Conservation (phyloP, 2,113 vertebrate genomes). For the Ciconia maguari region DNA sequence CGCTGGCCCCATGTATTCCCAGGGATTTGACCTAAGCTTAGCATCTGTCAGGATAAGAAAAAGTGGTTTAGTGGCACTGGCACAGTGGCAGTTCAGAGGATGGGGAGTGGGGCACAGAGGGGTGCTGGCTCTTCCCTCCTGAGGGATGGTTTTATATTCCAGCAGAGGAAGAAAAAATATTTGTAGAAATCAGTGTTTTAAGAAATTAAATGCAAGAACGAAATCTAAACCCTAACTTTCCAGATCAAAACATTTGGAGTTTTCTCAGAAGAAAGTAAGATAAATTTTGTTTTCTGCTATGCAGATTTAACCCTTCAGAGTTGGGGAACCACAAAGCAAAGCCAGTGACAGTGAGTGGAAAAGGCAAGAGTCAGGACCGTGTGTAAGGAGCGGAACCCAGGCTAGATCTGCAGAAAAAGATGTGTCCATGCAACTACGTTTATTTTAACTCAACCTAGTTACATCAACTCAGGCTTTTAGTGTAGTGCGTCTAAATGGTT, state of each 20-base stretch:
- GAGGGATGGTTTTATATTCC: not conserved
- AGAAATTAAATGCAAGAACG: not conserved
- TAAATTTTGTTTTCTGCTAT: not conserved
- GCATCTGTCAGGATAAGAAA: slow-evolving; percentile 33
- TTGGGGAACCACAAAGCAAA: not conserved
- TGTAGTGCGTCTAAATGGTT: not conserved
- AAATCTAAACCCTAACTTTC: not conserved
- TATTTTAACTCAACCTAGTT: not conserved
- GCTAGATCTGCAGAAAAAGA: not conserved
- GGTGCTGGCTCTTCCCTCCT: not conserved
- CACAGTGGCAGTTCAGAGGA: not conserved
- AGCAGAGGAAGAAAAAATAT: not conserved
- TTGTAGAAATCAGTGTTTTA: not conserved
- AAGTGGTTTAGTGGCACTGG: not conserved
- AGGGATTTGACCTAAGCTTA: slow-evolving; percentile 42
- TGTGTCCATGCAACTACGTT: not conserved
- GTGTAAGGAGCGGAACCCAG: not conserved
- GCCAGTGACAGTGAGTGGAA: not conserved
- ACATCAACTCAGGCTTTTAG: not conserved
- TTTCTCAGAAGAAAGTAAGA: not conserved
- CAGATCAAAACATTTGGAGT: not conserved
- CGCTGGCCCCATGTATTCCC: not conserved
- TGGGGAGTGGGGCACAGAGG: not conserved
- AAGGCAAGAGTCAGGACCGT: not conserved
- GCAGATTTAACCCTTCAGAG: not conserved